Evolutionary conservation across 2,113 vertebrate genomes (phyloP).

Genomic region (Probosciger aterrimus): DNA sequence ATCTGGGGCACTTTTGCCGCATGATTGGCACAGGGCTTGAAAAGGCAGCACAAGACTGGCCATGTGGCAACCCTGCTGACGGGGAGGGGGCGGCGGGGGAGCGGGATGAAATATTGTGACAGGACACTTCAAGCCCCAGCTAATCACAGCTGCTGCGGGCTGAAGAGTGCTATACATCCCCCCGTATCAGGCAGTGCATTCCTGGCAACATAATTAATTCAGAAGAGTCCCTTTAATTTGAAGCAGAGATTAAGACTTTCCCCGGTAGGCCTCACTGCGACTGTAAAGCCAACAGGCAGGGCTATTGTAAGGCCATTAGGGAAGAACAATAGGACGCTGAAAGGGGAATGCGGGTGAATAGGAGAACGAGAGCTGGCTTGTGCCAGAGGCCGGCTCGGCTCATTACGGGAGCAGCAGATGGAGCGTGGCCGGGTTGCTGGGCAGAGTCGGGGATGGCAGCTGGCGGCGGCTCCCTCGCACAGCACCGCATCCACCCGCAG

Average conservation of each 20-base stretch:
- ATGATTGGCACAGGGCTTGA: conserved; percentile 60
- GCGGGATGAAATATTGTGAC: conserved; percentile 70
- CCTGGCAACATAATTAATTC: conserved; percentile 72
- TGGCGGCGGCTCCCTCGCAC: background rate
- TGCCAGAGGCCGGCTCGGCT: conserved; percentile 71
- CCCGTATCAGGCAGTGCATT: conserved; percentile 58
- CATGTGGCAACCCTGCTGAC: conserved; percentile 55
- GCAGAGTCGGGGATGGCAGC: conserved; percentile 66
- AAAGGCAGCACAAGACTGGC: conserved; percentile 63
- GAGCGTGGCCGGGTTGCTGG: conserved; percentile 76
- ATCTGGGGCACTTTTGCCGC: conserved; percentile 59
- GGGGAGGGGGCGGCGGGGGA: background rate
- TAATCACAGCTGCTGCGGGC: conserved; percentile 69
- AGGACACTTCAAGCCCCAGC: conserved; percentile 64
- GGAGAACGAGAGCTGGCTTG: conserved; percentile 73
- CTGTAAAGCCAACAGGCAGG: conserved; percentile 77
- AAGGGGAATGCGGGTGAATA: conserved; percentile 72
- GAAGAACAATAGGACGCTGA: conserved; percentile 76
- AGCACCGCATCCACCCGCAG: background rate
- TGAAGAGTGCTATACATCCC: conserved; percentile 55
- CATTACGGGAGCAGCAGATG: conserved; percentile 79
- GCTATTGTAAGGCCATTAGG: conserved; percentile 76
- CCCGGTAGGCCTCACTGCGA: conserved; percentile 40
- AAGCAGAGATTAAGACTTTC: conserved; percentile 63
- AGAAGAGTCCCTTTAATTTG: conserved; percentile 67